phyloP scores from a whole-genome alignment of 2,113 vertebrate species.

The Ellobius talpinus region DNA sequence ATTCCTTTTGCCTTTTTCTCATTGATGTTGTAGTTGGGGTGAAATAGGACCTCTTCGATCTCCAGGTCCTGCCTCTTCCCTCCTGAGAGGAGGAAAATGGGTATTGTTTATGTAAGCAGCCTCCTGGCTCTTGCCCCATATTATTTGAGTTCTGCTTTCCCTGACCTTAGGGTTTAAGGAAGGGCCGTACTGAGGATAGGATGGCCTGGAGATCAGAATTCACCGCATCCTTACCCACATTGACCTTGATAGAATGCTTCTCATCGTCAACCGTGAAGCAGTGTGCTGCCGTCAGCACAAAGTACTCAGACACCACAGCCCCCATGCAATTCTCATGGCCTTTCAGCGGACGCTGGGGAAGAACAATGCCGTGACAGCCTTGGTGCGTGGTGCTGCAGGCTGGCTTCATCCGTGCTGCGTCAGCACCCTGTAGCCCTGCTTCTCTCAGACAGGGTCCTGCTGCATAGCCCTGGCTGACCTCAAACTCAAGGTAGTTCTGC shows the following conservation, averaged over 20 bases:
- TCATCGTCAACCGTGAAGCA: slow-evolving; percentile 87
- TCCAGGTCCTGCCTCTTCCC: slow-evolving; percentile 9
- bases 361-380: rapidly evolving
- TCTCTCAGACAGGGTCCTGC: too few species aligned
- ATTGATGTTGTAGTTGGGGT: slow-evolving; percentile 85
- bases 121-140: background rate
- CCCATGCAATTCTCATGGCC: slow-evolving; percentile 86
- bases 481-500: background rate
- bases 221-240: slow-evolving; percentile 66
- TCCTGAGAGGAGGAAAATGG: slow-evolving; percentile 26
- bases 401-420: background rate
- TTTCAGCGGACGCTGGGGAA: slow-evolving; percentile 57
- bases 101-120: background rate
- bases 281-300: slow-evolving; percentile 92
- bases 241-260: slow-evolving; percentile 72
- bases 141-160: background rate
- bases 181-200: background rate
- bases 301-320: slow-evolving; percentile 88
- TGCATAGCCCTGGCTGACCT: background rate
- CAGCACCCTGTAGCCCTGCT: background rate
- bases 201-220: background rate
- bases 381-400: background rate
- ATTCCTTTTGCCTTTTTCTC: slow-evolving; percentile 84
- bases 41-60: slow-evolving; percentile 77
- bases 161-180: background rate